A percentile compares a stretch with the other conserved stretches of the same genome.
These are phyloP conservation scores for Oikopleura dioica DNA, from an alignment of 23 tunicate species.

Conservation along the genomic window DNA sequence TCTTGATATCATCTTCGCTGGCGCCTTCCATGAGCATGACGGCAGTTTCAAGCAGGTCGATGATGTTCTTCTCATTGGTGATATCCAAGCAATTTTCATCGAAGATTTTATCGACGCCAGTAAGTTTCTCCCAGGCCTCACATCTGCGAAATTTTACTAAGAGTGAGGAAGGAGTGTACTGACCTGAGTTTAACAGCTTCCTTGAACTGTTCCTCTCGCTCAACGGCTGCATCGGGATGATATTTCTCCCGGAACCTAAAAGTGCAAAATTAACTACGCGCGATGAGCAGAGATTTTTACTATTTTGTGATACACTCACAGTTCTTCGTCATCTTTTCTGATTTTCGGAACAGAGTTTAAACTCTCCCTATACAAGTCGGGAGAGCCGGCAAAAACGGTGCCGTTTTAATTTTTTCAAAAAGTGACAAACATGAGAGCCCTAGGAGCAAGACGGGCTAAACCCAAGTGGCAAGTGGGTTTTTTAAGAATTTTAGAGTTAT, in stretches of 20 bases:
- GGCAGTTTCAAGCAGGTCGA: conserved; percentile 64
- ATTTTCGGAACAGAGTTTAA: too few species aligned
- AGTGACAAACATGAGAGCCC: too few species aligned
- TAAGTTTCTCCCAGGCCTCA: conserved; percentile 32
- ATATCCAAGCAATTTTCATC: conserved; percentile 31
- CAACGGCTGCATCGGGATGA: conserved; percentile 68
- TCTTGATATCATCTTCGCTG: conserved; percentile 34
- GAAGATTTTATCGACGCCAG: conserved; percentile 24
- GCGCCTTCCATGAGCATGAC: conserved; percentile 92
- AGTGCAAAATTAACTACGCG: too few species aligned
- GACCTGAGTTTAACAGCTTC: conserved; percentile 37
- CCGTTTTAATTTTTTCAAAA: too few species aligned
- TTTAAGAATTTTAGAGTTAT: not conserved
- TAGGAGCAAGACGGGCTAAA: too few species aligned
- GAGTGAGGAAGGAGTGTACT: not conserved
- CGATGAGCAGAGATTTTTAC: too few species aligned
- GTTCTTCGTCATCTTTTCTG: too few species aligned
- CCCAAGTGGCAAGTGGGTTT: not conserved
- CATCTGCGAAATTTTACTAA: not conserved
- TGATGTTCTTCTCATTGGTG: conserved; percentile 32
- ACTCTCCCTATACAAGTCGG: too few species aligned
- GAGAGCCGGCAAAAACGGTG: too few species aligned
- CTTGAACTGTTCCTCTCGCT: conserved; percentile 32
- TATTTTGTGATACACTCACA: too few species aligned
- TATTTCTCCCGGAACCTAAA: conserved; percentile 87